Evolutionary conservation across 2,113 vertebrate genomes (phyloP), one percentile per base, ranked within the genome.

Genomic region (Alligator mississippiensis): DNA sequence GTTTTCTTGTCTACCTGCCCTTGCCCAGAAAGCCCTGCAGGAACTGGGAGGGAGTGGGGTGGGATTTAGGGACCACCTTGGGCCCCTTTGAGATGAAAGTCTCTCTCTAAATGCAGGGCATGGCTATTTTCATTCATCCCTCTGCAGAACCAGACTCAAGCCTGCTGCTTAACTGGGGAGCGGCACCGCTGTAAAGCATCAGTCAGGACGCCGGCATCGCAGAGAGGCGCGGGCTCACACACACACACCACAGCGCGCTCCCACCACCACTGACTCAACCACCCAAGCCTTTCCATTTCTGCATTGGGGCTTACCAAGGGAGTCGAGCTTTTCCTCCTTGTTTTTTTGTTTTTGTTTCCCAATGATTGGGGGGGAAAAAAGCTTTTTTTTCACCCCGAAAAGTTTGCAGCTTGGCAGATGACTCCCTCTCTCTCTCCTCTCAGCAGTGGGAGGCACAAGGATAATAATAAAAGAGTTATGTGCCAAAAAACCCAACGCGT

Each of bases 101-200:
- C 91, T 85, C 96, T 90, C 91, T 84, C 80, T 90, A 94, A 93
- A 91, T 1, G 34, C 93, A 34, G 93, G 85, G 82, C 92, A 93
- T 85, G 82, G 87, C 95, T 95, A 96, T 91, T 93, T 82, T 93
- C 88, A 94, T 96, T 96, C 95, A 91, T 93, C 74, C 85, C 93
- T 95, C 94, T 93, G 95, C 66, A 90, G 93, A 90, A 92, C 95
- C 93, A 93, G 88, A 66, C 95, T 64, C 88, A 91, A 93, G 72
- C 96, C 93, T 94, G 95, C 94, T 96, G 95, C 93, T 94, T 96
- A 96, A 96, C 94, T 94, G 94, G 92, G 89, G 87, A 95, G 96
- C 96, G 93, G 94, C 94, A 14, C 47, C 95, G 90, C 64, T 94
- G 74, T 89, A 92, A 93, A 94, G 92, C 95, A 95, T 85, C 96